phyloP scores from a whole-genome alignment of 37 sponge, comb jelly and placozoan genomes.

The Agelas oroides region DNA sequence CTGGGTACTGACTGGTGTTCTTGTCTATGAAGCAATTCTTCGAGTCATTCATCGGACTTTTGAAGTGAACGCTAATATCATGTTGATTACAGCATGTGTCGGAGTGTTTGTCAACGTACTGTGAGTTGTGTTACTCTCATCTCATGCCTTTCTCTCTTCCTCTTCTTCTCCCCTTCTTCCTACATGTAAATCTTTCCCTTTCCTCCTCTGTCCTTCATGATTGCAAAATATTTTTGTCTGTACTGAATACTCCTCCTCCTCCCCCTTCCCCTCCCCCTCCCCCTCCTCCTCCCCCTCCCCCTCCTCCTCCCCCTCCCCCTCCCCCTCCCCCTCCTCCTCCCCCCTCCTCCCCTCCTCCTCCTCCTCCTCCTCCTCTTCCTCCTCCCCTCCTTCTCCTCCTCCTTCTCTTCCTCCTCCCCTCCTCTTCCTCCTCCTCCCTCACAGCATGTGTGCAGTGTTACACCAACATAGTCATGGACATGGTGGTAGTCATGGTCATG shows the following conservation, averaged over 20 bases:
- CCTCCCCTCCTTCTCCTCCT: constrained; percentile 1
- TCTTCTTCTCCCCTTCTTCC: too few species aligned
- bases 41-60: constrained; percentile 71
- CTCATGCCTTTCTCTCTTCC: background rate
- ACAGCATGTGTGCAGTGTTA: constrained; percentile 75
- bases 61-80: constrained; percentile 89
- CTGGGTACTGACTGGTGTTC: constrained; percentile 96
- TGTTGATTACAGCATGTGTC: constrained; percentile 91
- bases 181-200: too few species aligned
- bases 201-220: too few species aligned
- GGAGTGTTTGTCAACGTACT: constrained; percentile 95
- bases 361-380: constrained; percentile 1
- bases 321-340: constrained; percentile 32
- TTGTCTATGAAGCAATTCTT: constrained; percentile 90
- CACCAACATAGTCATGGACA: constrained; percentile 85
- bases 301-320: constrained; percentile 30
- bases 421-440: background rate
- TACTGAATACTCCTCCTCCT: background rate
- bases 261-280: constrained; percentile 17
- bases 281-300: constrained; percentile 14
- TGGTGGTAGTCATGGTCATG: constrained; percentile 53
- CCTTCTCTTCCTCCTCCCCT: background rate
- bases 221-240: background rate
- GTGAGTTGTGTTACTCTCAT: constrained; percentile 87
- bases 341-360: constrained; percentile 27